Conservation (phyloP, 2,797 vertebrate genomes). For the Muscicapa comitata region DNA sequence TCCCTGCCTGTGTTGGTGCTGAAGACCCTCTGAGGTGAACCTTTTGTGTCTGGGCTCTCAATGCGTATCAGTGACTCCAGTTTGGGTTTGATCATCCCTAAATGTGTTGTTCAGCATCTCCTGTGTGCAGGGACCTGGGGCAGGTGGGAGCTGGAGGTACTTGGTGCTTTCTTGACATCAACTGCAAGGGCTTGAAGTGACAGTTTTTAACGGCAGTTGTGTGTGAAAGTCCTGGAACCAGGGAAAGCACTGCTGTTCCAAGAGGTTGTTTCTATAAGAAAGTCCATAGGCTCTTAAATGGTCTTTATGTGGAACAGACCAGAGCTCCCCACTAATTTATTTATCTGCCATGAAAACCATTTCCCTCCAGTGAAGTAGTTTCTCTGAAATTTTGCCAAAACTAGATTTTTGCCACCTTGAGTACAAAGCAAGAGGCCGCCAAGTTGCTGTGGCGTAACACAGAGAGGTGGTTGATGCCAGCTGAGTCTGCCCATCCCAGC, state of each 20-base stretch:
- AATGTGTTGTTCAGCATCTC: neutral
- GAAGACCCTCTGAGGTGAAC: neutral
- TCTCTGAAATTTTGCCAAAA: neutral
- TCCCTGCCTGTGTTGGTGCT: neutral
- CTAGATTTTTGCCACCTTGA: neutral
- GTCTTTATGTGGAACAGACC: neutral
- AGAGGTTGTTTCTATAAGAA: neutral
- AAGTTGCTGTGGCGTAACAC: neutral
- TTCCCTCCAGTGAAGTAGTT: neutral
- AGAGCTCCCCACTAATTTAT: neutral
- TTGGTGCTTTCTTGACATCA: neutral
- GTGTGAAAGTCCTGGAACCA: neutral
- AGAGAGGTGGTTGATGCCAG: neutral
- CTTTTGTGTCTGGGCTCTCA: neutral
- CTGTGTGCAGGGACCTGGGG: neutral
- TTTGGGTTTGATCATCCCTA: neutral
- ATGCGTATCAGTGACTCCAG: neutral
- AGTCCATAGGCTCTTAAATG: neutral
- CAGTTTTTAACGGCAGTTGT: neutral
- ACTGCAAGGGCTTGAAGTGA: neutral
- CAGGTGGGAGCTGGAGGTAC: neutral
- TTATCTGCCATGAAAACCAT: neutral
- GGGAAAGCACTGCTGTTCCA: neutral
- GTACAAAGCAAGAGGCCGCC: neutral
- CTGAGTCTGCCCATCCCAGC: neutral